Conservation (phyloP, 1,140 invertebrate genomes). For the Aphelinus atriplicis region DNA sequence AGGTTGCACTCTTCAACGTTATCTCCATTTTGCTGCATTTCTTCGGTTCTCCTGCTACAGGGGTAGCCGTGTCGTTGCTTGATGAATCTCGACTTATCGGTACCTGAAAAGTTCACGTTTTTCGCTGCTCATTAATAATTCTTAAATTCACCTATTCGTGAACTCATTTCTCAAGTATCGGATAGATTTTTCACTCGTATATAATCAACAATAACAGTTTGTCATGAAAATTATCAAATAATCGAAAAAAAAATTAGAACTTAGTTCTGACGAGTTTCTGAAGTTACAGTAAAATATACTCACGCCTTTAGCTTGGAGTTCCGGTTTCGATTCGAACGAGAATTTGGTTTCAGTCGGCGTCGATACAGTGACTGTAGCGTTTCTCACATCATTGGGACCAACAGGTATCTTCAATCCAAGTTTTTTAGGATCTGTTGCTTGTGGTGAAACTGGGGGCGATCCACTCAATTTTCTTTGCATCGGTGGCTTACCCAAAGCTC, state of each 20-base stretch:
- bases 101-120: slow-evolving; percentile 39
- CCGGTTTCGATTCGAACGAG: slow-evolving; percentile 51
- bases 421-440: slow-evolving; percentile 52
- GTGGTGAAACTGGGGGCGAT: slow-evolving; percentile 54
- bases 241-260: background rate
- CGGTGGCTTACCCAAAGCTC: slow-evolving; percentile 59
- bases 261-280: no score
- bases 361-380: slow-evolving; percentile 58
- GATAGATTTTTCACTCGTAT: no score
- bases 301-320: slow-evolving; percentile 47
- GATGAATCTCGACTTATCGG: slow-evolving; percentile 37
- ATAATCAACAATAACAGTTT: background rate
- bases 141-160: no score
- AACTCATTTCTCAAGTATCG: no score
- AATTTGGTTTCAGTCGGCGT: slow-evolving; percentile 61
- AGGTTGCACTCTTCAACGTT: slow-evolving; percentile 73
- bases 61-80: slow-evolving; percentile 34
- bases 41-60: slow-evolving; percentile 52
- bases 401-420: slow-evolving; percentile 58
- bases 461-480: slow-evolving; percentile 52
- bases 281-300: slow-evolving; percentile 32
- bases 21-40: slow-evolving; percentile 72
- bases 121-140: background rate
- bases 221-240: background rate
- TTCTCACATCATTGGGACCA: slow-evolving; percentile 57